A percentile compares a stretch with the other conserved stretches of the same genome.
Conservation (phyloP, 1,140 invertebrate genomes). For the Paraescarpia echinospica region DNA sequence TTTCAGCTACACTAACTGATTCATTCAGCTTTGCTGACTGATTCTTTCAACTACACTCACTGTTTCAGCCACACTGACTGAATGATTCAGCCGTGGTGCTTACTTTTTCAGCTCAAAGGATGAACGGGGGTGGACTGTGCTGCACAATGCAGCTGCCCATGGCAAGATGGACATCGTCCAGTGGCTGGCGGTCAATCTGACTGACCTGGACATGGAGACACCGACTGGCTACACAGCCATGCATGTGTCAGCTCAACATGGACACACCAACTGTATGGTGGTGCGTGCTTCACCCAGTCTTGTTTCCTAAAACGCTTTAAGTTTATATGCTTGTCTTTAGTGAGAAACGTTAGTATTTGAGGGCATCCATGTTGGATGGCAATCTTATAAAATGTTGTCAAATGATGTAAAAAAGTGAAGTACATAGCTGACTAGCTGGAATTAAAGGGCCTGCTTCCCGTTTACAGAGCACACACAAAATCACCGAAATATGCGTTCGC, state of each 20-base stretch:
- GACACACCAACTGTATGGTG: slow-evolving; percentile 53
- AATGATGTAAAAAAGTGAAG: too few relatives aligned
- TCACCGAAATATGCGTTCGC: too few relatives aligned
- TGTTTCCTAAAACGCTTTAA: too few relatives aligned
- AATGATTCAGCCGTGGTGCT: not conserved
- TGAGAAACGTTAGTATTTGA: too few relatives aligned
- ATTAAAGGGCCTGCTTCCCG: too few relatives aligned
- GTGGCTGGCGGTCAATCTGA: slow-evolving; percentile 43
- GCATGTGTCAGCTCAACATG: slow-evolving; percentile 56
- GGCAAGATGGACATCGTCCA: slow-evolving; percentile 50
- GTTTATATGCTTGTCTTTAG: too few relatives aligned
- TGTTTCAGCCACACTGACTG: not conserved
- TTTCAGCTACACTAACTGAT: slow-evolving; percentile 41
- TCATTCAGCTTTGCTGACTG: not conserved
- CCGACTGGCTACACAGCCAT: slow-evolving; percentile 55
- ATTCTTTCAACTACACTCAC: not conserved
- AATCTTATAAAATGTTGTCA: too few relatives aligned
- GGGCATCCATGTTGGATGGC: too few relatives aligned
- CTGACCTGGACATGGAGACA: slow-evolving; percentile 45
- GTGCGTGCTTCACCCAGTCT: slow-evolving; percentile 41
- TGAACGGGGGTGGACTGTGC: slow-evolving; percentile 45
- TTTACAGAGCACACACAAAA: too few relatives aligned
- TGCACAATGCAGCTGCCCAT: slow-evolving; percentile 43
- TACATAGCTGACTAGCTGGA: too few relatives aligned
- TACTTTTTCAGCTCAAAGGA: slow-evolving; percentile 40